Conservation (phyloP, 2,797 vertebrate genomes). For the Spinus pinus region DNA sequence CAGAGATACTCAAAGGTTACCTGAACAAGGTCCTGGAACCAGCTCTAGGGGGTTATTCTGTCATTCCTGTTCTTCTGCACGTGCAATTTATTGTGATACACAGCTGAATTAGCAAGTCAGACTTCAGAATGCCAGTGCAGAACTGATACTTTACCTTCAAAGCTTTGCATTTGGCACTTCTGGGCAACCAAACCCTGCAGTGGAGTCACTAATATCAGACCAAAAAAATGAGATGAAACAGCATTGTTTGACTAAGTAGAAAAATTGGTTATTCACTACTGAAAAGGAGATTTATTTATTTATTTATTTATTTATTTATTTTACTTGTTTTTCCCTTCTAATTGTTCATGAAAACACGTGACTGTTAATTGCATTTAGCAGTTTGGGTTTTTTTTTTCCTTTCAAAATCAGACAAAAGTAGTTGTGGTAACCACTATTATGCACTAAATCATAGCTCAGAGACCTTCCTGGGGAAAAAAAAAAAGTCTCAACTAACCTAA, state of each 20-base stretch:
- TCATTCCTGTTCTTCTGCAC: neutral
- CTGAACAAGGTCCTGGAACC: accelerated
- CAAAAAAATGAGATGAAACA: neutral
- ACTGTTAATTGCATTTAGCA: neutral
- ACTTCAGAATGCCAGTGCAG: neutral
- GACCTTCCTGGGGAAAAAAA: neutral
- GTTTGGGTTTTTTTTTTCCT: accelerated
- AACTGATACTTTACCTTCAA: neutral
- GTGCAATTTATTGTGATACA: neutral
- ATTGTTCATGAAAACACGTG: neutral
- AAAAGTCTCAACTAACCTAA: neutral
- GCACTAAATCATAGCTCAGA: neutral
- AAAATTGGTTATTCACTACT: neutral
- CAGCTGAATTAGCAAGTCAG: neutral
- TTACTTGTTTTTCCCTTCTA: neutral
- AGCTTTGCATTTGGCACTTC: neutral
- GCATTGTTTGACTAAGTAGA: neutral
- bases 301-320: neutral
- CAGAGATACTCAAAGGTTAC: accelerated
- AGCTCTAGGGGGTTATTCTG: neutral
- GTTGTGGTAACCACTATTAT: neutral
- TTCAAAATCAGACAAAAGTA: neutral
- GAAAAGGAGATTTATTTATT: neutral
- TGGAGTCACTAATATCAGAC: neutral
- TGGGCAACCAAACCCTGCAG: neutral